Base-by-base conservation (phyloP, 30 jellyfish, hydroid and myxozoan species). In the Turritopsis dohrnii region DNA sequence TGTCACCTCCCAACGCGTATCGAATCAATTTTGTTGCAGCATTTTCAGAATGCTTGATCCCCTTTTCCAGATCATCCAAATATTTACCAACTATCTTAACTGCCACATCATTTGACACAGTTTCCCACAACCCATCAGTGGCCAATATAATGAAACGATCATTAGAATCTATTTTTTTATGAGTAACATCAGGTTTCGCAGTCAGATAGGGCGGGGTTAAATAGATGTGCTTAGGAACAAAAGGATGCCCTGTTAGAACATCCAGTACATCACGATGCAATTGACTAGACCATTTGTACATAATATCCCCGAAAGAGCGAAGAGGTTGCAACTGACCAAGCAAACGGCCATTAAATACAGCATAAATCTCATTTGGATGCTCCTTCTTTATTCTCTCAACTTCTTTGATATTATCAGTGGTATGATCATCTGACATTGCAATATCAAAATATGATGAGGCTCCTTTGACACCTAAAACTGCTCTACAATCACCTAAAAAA, bases 231-330 rank as follows among this genome's bases (percentile, higher is more conserved):
- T 74, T 88, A 4, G 98, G 93, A 29, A 93, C 98, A 30, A 88
- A 90, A 18, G 98, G 96, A 83, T 95, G 83, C 21, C 98, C 96
- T 76, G 88, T 88, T 18, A 88, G 87, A 26, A 85, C 85, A 79
- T 93, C 90, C 41, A 93, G 85, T 30, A 93, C 96, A 53, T 71
- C 65, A 52, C 69, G 96, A 74, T 93, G 98, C 29, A 93, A 81
- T 83, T 93, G 91, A 29, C 65, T 71, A 72, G 95, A 84, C 98
- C 98, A 93, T 81, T 93, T 93, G 87, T 93, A 93, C 26, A 79
- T 87, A 25, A 93, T 94, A 77, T 93, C 98, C n/a, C 98, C 98
- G 76, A 93, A 93, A 28, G 98, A 71, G 1, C 98, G 93, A 85
- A 93, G 76, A 21, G 98, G 98, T 69, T 88, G 96, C 83, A 93